Percentiles rank a stretch among this genome's conserved stretches.
Conservation (phyloP, 2,113 vertebrate species). For the Naja naja region DNA sequence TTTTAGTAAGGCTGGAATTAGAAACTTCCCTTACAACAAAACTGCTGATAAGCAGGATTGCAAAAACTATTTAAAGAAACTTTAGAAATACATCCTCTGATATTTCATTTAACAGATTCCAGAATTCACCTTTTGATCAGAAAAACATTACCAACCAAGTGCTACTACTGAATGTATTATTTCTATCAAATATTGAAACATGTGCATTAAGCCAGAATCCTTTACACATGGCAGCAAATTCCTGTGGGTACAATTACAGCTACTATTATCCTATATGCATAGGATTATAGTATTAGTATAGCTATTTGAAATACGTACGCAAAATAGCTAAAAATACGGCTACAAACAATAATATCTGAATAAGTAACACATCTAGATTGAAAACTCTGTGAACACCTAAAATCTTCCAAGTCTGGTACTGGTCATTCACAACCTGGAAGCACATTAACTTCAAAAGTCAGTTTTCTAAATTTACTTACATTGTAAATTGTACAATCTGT, state of each 20-base stretch:
- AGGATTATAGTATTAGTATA: no score
- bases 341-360: not conserved
- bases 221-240: not conserved
- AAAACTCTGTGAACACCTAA: not conserved
- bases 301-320: not conserved
- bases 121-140: not conserved
- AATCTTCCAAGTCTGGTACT: not conserved
- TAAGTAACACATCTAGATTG: not conserved
- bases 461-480: not conserved
- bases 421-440: not conserved
- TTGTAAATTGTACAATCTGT: not conserved
- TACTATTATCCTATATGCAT: not conserved
- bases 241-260: not conserved
- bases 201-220: not conserved
- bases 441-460: not conserved
- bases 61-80: not conserved
- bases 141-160: not conserved
- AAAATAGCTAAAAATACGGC: not conserved
- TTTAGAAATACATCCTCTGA: not conserved
- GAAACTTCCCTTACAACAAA: not conserved
- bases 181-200: not conserved
- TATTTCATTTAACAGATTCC: not conserved
- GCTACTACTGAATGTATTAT: not conserved
- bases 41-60: not conserved
- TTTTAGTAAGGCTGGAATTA: not conserved